These are phyloP conservation scores for Parauchenoglanis ngamensis DNA, from an alignment of 2,797 vertebrate genomes.

Conservation along the genomic window DNA sequence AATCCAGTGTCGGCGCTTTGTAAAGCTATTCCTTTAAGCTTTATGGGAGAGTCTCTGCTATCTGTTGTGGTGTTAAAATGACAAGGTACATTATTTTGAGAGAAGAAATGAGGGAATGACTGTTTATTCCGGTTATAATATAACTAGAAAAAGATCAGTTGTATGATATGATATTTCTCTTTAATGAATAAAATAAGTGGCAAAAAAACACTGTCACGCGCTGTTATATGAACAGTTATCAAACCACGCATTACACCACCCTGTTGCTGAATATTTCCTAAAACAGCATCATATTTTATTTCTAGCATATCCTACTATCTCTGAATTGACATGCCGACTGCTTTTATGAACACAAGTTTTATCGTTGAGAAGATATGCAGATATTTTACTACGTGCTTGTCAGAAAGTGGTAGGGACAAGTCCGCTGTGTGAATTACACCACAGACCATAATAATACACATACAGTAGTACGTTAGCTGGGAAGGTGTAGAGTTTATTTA, in stretches of 20 bases:
- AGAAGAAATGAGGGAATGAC: neutral
- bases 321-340: neutral
- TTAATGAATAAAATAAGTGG: neutral
- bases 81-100: neutral
- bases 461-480: neutral
- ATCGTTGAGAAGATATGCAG: neutral
- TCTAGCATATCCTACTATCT: neutral
- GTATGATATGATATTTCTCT: neutral
- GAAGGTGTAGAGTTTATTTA: neutral
- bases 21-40: neutral
- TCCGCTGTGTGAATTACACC: too few species aligned
- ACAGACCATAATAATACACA: neutral
- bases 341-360: neutral
- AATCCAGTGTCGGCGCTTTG: too few species aligned
- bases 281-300: neutral
- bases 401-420: too few species aligned
- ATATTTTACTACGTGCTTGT: too few species aligned
- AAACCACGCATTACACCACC: neutral
- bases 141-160: too few species aligned
- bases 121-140: neutral
- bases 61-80: neutral
- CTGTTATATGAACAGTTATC: neutral
- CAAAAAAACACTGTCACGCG: neutral
- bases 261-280: neutral
- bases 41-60: neutral